Conservation (phyloP, 2,888 invertebrate genomes). For the Sesamia inferens region DNA sequence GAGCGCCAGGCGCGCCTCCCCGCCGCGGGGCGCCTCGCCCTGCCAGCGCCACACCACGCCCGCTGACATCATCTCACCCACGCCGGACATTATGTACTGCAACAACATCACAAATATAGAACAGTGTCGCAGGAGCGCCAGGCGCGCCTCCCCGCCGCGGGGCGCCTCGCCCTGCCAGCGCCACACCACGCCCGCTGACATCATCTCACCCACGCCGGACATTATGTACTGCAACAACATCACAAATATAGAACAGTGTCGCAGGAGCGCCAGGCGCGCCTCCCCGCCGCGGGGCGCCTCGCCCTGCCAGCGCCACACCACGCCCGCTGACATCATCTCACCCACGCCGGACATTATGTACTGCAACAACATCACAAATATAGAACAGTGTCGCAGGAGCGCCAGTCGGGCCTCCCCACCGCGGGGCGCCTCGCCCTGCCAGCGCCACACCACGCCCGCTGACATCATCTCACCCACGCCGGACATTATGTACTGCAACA, state of each 20-base stretch:
- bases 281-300: constrained; percentile 60
- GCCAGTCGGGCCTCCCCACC: constrained; percentile 62
- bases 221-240: constrained; percentile 93
- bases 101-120: background rate
- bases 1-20: constrained; percentile 58
- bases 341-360: constrained; percentile 98
- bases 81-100: constrained; percentile 97
- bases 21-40: constrained; percentile 63
- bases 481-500: constrained; percentile 95
- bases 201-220: constrained; percentile 96
- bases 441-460: constrained; percentile 90
- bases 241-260: background rate
- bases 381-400: background rate
- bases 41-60: constrained; percentile 90
- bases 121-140: constrained; percentile 31
- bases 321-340: constrained; percentile 93
- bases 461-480: constrained; percentile 96
- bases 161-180: constrained; percentile 77
- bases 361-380: constrained; percentile 79
- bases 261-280: constrained; percentile 49
- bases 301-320: constrained; percentile 86
- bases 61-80: constrained; percentile 95
- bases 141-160: constrained; percentile 59
- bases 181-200: constrained; percentile 92
- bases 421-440: constrained; percentile 71